Base-by-base conservation (phyloP, 2,113 vertebrate genomes). In the Emberiza fucata region DNA sequence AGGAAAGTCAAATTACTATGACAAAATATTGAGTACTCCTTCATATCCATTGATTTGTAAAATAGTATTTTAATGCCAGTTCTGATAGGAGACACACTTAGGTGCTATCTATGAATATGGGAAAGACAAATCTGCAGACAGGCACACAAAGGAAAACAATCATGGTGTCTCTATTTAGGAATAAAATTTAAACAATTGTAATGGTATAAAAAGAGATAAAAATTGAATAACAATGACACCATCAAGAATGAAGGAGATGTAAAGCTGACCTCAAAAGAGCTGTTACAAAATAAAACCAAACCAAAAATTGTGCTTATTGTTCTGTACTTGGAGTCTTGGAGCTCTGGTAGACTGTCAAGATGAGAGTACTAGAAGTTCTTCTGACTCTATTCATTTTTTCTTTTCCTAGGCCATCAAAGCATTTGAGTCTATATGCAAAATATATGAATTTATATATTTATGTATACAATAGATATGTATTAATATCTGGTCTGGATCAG, bases 61-160 rank as follows among this genome's bases (percentile, higher is more conserved):
- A 27, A 59, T 24, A 2, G 6, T 37, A 61, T 39, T 88, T 85
- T 80, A 65, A 53, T 40, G 21, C 8, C 21, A 60, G 0, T 35
- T 90, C 12, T 12, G 60, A 60, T 2, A 40, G 14, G 7, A 69
- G 14, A 56, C 27, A 33, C 8, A 14, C 11, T 76, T 60, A 22
- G 47, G 1, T 21, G 33, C 6, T 54, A 2, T 11, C 44, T 47
- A 1, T 59, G 29, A 87, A 22, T 19, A 68, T 0, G 1, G 5
- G 19, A 86, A 79, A 19, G 17, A 14, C 28, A 69, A 31, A 33
- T 39, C 16, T 47, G 21, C 53, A 88, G 44, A 7, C 25, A 60
- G 21, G 28, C 11, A 54, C 3, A 53, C 2, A n/a, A 68, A 17
- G 22, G 45, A 73, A 21, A 40, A 4, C 25, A 73, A 10, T 86